Evolutionary conservation across 2,113 vertebrate species (phyloP), one percentile per base, ranked within the genome.

Genomic region (Pterocles burchelli): DNA sequence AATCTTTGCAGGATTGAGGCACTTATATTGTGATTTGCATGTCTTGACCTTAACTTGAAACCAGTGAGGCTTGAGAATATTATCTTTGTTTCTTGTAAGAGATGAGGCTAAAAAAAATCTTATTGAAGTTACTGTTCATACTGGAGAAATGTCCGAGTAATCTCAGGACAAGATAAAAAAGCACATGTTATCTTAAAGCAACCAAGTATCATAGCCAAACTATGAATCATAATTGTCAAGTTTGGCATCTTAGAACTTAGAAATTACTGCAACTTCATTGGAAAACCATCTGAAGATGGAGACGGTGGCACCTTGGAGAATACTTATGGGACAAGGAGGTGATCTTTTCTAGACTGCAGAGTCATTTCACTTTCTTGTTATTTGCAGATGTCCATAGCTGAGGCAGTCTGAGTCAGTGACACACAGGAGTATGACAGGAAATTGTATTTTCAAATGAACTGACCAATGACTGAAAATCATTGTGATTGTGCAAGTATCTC

Each of bases 181-280:
- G 29, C 8, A 33, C 8, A 13, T 3, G 2, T 74, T 89, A 52
- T 31, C 66, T 74, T 67, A 83, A 63, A 73, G 51, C 33, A 85
- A 51, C 33, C 18, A 78, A 66, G 82, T 71, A 86, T 58, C 1
- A 0, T 54, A 87, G 34, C 45, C 41, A 20, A 91, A 33, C n/a
- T 72, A 36, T 91, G 87, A 95, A 84, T 94, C 82, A 84, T 58
- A 81, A 52, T 68, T 65, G 16, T 68, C 33, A 93, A 62, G 78
- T 90, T 87, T 75, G 73, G 49, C 22, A 28, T 81, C 61, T 78
- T 80, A 49, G 49, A 88, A 83, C 36, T 82, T 58, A 36, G 17
- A 92, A 93, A 75, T 61, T 3, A 18, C 38, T 85, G 24, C 14
- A 51, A 31, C 46, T 81, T 84, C 22, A 6, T 72, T 14, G 88